Evolutionary conservation across 2,888 invertebrate genomes (phyloP).

Genomic region (Ophion ellenae): DNA sequence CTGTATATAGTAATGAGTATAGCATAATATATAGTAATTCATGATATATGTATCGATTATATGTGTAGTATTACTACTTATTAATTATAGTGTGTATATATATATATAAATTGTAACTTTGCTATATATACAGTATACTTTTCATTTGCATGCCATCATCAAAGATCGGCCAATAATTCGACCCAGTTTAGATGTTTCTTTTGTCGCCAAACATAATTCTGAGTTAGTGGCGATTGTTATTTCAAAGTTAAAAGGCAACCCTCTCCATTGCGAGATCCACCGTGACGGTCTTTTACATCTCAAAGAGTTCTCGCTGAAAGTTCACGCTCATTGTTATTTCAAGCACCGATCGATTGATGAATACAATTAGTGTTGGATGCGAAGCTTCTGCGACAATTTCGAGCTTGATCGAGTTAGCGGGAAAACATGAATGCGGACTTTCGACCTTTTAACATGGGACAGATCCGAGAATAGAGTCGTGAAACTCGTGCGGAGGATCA

Average conservation of each 20-base stretch:
- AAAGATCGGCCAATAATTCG: not conserved
- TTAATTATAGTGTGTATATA: too few species aligned
- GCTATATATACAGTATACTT: too few species aligned
- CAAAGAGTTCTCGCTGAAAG: not conserved
- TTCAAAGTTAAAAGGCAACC: not conserved
- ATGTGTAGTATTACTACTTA: too few species aligned
- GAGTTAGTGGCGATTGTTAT: not conserved
- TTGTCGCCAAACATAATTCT: not conserved
- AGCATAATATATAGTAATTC: too few species aligned
- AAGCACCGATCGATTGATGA: conserved; percentile 9
- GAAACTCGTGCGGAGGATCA: conserved; percentile 12
- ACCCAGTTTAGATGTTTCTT: not conserved
- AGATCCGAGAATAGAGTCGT: conserved; percentile 41
- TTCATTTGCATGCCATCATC: too few species aligned
- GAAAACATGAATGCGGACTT: conserved; percentile 33
- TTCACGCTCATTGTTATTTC: conserved; percentile 5
- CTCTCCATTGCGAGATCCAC: too few species aligned
- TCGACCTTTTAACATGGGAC: conserved; percentile 51
- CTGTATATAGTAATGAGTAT: too few species aligned
- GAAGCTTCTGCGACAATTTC: not conserved
- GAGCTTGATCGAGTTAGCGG: not conserved
- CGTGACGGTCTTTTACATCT: too few species aligned
- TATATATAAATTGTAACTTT: too few species aligned
- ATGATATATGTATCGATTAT: too few species aligned
- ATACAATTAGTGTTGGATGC: conserved; percentile 16